phyloP scores from a whole-genome alignment of 2,888 invertebrate species.

The Rotaria sp. region DNA sequence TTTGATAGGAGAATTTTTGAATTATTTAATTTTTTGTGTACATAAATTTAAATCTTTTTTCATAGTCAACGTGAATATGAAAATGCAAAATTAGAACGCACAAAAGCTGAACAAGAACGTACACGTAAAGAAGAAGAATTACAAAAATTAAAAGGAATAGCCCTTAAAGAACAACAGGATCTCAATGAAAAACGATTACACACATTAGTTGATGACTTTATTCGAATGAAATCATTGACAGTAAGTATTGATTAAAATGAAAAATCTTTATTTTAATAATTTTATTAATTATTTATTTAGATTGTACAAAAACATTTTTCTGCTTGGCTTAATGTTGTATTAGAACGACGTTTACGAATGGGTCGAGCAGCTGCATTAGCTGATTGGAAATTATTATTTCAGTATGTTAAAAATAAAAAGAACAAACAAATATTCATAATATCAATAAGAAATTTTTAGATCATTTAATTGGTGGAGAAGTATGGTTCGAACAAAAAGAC shows the following conservation, averaged over 20 bases:
- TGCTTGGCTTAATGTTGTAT: slow-evolving; percentile 49
- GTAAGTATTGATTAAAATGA: background rate
- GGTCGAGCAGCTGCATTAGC: slow-evolving; percentile 51
- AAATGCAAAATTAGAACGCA: background rate
- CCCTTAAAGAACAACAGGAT: slow-evolving; percentile 11
- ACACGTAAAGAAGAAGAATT: slow-evolving; percentile 25
- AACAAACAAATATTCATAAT: background rate
- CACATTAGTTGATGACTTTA: slow-evolving; percentile 1
- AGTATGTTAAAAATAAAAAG: slow-evolving; percentile 24
- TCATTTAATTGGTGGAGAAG: slow-evolving; percentile 38
- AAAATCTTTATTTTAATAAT: background rate
- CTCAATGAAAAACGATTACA: background rate
- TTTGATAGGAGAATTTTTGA: too few species aligned
- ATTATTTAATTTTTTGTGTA: too few species aligned
- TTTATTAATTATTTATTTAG: slow-evolving; percentile 43
- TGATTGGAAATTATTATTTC: slow-evolving; percentile 48
- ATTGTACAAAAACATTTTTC: slow-evolving; percentile 49
- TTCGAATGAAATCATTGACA: slow-evolving; percentile 17
- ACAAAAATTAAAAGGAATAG: background rate
- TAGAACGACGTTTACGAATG: slow-evolving; percentile 48
- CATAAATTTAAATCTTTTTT: background rate
- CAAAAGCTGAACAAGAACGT: slow-evolving; percentile 25
- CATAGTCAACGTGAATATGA: background rate
- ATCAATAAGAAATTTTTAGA: background rate
- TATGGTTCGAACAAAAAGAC: slow-evolving; percentile 22